Base-by-base conservation (phyloP, 2,113 vertebrate genomes). In the Tympanuchus pallidicinctus region DNA sequence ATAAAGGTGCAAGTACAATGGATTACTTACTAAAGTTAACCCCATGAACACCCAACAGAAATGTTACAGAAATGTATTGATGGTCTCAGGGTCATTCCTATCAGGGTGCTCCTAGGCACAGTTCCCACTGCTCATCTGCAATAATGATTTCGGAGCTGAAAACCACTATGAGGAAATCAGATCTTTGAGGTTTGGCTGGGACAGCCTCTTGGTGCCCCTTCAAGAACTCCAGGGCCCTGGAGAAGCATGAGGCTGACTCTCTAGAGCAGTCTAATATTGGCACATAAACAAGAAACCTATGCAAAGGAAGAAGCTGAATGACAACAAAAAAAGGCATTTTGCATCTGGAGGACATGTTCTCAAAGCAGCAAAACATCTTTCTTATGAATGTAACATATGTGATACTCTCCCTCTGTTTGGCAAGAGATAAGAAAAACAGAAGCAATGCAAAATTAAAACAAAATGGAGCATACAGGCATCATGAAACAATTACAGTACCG, bases 341-440 rank as follows among this genome's bases (percentile, higher is more conserved):
- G 85, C 95, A 96, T 89, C 89, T 94, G 95, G 85, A 94, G 61
- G 79, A 91, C 69, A 48, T 40, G 76, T 92, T 91, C 80, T 84
- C 30, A 2, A 83, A 6, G 11, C 72, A 87, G 87, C 72, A 94
- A 71, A 94, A 91, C 87, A 91, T 95, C 82, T 94, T 88, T 75
- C 88, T 89, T 92, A 91, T 52, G 86, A 87, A 42, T 84, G 79
- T 90, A 91, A 90, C 88, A 88, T 93, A 91, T 93, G 93, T 81
- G 95, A 48, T 91, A 83, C 52, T 83, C 94, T 92, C 92, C 89
- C 86, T 90, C 93, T 94, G 90, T 96, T 96, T 97, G 94, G 95
- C 93, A 96, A 80, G 73, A 97, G 91, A 96, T 94, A 94, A 96
- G 91, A 96, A 95, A 95, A 96, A 95, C 96, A 97, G 96, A 95